phyloP scores from a whole-genome alignment of 2,888 invertebrate species.

The Amphimallon solstitiale region DNA sequence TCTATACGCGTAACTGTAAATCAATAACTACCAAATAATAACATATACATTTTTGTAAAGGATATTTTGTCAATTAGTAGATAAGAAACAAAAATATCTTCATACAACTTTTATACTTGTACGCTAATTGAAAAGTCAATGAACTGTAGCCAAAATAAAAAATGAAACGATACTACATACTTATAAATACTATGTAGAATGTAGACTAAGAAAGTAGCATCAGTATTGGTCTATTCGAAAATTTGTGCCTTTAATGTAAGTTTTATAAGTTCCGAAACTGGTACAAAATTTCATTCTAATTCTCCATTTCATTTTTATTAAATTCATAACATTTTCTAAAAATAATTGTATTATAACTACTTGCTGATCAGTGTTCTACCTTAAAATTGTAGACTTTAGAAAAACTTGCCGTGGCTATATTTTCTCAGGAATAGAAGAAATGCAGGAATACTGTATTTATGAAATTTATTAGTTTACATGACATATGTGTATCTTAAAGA shows the following conservation, averaged over 20 bases:
- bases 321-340: constrained; percentile 4
- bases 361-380: too few species aligned
- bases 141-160: constrained; percentile 25
- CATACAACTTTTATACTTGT: constrained; percentile 13
- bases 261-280: constrained; percentile 50
- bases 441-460: neutral
- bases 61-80: constrained; percentile 55
- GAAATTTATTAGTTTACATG: too few species aligned
- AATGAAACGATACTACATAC: constrained; percentile 18
- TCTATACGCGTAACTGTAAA: constrained; percentile 67
- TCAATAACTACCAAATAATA: neutral
- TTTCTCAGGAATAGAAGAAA: neutral
- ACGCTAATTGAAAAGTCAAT: constrained; percentile 5
- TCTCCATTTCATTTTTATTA: constrained; percentile 13
- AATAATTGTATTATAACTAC: neutral
- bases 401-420: too few species aligned
- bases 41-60: constrained; percentile 39
- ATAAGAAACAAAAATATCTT: constrained; percentile 26
- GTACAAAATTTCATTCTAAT: constrained; percentile 36
- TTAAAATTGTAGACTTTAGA: too few species aligned
- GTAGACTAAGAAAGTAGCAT: constrained; percentile 34
- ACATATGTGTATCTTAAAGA: too few species aligned
- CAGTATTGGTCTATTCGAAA: constrained; percentile 57
- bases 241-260: constrained; percentile 59
- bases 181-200: constrained; percentile 13